phyloP scores from a whole-genome alignment of 2,888 invertebrate genomes.

The Thecocarcelia acutangulata region DNA sequence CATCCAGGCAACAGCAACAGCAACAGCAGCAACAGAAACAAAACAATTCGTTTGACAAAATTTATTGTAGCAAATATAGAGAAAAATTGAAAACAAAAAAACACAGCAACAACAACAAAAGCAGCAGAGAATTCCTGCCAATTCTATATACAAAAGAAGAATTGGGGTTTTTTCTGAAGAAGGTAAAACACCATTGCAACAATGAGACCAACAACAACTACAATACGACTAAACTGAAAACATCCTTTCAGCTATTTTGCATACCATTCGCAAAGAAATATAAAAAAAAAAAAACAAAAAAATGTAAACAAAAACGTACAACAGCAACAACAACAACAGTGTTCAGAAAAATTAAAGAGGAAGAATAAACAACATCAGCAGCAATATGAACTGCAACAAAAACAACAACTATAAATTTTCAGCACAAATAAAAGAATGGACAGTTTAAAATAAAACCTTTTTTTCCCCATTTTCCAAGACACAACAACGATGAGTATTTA shows the following conservation, averaged over 20 bases:
- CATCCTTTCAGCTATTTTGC: slow-evolving; percentile 70
- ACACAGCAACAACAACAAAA: neutral
- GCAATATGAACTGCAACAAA: slow-evolving; percentile 28
- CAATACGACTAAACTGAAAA: slow-evolving; percentile 59
- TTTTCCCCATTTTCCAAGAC: slow-evolving; percentile 59
- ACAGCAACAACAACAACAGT: slow-evolving; percentile 16
- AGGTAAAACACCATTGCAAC: slow-evolving; percentile 3
- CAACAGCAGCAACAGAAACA: slow-evolving; percentile 51
- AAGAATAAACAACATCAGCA: slow-evolving; percentile 54
- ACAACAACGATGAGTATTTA: slow-evolving; percentile 68
- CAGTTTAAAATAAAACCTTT: slow-evolving; percentile 62
- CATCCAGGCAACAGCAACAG: slow-evolving; percentile 19
- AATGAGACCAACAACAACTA: slow-evolving; percentile 23
- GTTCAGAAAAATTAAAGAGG: slow-evolving; percentile 52
- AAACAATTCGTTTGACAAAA: slow-evolving; percentile 72
- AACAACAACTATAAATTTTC: slow-evolving; percentile 56
- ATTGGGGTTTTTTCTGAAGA: slow-evolving; percentile 18
- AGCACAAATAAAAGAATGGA: slow-evolving; percentile 68
- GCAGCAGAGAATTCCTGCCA: slow-evolving; percentile 55
- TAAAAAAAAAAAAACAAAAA: slow-evolving; percentile 59
- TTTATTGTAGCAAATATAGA: slow-evolving; percentile 71
- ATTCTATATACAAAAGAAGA: slow-evolving; percentile 45
- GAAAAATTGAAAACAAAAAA: slow-evolving; percentile 40
- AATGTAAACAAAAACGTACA: slow-evolving; percentile 7
- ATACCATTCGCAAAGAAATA: slow-evolving; percentile 67